Conservation (phyloP, 1,140 invertebrate species). For the Sminthurinus signatus region DNA sequence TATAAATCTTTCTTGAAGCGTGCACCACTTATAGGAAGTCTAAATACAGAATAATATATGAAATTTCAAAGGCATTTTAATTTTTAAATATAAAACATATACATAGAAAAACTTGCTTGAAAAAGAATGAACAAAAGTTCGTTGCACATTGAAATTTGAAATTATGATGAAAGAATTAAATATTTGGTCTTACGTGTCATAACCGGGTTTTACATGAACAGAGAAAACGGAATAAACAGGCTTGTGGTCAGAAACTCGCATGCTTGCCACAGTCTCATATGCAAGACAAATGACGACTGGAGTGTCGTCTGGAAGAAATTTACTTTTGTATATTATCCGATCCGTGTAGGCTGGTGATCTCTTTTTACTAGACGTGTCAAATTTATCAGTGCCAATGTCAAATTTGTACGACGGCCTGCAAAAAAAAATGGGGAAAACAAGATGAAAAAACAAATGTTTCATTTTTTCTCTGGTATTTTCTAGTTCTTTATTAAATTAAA, state of each 20-base stretch:
- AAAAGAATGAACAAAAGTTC: background rate
- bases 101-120: background rate
- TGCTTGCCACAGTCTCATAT: conserved; percentile 30
- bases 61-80: background rate
- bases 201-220: conserved; percentile 35
- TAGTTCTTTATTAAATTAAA: too few species aligned
- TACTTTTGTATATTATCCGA: conserved; percentile 35
- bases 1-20: conserved; percentile 38
- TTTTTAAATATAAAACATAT: background rate
- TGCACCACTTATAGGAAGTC: conserved; percentile 37
- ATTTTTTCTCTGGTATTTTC: too few species aligned
- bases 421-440: too few species aligned
- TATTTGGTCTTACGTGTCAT: conserved; percentile 36
- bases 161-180: background rate
- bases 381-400: conserved; percentile 34
- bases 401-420: conserved; percentile 40
- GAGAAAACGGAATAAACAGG: conserved; percentile 38
- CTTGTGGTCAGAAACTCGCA: conserved; percentile 35
- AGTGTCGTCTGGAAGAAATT: background rate
- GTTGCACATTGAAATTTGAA: background rate
- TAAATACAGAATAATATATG: conserved; percentile 9
- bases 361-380: conserved; percentile 37
- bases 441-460: too few species aligned
- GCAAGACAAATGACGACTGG: conserved; percentile 23
- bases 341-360: conserved; percentile 40